A percentile compares a stretch with the other conserved stretches of the same genome.
Conservation (phyloP, 1,140 invertebrate species). For the Drosophila micromelanica region DNA sequence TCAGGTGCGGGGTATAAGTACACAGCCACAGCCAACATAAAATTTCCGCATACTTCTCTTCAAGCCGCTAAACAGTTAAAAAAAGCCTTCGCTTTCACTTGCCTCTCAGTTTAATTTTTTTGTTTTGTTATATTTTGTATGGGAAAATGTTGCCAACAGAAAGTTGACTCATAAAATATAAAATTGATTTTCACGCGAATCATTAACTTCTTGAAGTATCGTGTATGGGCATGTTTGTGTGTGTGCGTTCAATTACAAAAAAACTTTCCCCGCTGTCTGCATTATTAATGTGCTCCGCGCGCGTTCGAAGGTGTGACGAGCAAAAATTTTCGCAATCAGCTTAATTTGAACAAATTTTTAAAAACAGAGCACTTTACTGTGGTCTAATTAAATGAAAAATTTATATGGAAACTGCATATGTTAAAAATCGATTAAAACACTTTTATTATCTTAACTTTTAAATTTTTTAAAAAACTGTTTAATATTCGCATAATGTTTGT, state of each 20-base stretch:
- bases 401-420: not conserved
- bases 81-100: constrained; percentile 42
- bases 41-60: not conserved
- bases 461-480: too few species aligned
- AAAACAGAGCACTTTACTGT: not conserved
- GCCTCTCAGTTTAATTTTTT: constrained; percentile 25
- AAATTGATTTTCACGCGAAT: constrained; percentile 78
- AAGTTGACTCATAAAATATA: constrained; percentile 64
- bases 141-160: constrained; percentile 43
- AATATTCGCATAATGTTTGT: too few species aligned
- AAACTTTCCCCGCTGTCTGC: constrained; percentile 3
- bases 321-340: constrained; percentile 1
- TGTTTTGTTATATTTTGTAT: constrained; percentile 40
- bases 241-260: too few species aligned
- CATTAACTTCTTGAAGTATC: constrained; percentile 70
- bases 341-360: constrained; percentile 1
- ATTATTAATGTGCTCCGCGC: constrained; percentile 21
- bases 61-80: constrained; percentile 17
- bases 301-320: too few species aligned
- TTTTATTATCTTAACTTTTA: too few species aligned
- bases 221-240: not conserved
- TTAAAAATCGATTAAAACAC: too few species aligned
- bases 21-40: not conserved
- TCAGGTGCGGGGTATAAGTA: not conserved
- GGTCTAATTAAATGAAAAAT: constrained; percentile 18